Evolutionary conservation across 2,888 invertebrate species (phyloP).

Genomic region (Eilema depressum): DNA sequence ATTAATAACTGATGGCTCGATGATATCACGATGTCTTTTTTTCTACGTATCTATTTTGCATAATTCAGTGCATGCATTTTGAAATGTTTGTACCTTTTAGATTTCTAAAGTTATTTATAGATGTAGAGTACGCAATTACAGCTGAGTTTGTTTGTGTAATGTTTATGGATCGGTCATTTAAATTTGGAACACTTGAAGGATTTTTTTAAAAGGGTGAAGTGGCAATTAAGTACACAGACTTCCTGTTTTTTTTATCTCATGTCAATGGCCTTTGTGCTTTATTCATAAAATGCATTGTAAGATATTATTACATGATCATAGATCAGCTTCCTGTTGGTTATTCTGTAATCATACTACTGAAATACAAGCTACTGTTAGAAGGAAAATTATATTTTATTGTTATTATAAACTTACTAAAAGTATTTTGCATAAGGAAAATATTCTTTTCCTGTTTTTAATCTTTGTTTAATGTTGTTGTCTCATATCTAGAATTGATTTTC

Average conservation of each 20-base stretch:
- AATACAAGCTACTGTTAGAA: neutral
- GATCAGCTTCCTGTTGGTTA: neutral
- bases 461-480: neutral
- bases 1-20: conserved; percentile 69
- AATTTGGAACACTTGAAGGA: conserved; percentile 41
- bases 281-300: neutral
- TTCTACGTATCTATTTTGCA: conserved; percentile 60
- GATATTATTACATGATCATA: neutral
- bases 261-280: conserved; percentile 11
- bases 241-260: conserved; percentile 25
- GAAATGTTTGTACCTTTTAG: conserved; percentile 61
- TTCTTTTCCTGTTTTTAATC: neutral
- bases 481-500: neutral
- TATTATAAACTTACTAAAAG: neutral
- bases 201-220: conserved; percentile 32
- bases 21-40: conserved; percentile 75
- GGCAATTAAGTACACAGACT: conserved; percentile 30
- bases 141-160: conserved; percentile 69
- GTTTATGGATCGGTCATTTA: conserved; percentile 52
- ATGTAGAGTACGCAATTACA: conserved; percentile 62
- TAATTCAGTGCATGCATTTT: conserved; percentile 38
- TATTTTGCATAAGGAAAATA: conserved; percentile 8
- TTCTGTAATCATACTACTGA: neutral
- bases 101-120: conserved; percentile 78
- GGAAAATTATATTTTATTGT: neutral